A percentile compares a stretch with the other conserved stretches of the same genome.
These are phyloP conservation scores for Sebastes nivosus DNA, from an alignment of 2,797 vertebrate genomes.

Conservation along the genomic window DNA sequence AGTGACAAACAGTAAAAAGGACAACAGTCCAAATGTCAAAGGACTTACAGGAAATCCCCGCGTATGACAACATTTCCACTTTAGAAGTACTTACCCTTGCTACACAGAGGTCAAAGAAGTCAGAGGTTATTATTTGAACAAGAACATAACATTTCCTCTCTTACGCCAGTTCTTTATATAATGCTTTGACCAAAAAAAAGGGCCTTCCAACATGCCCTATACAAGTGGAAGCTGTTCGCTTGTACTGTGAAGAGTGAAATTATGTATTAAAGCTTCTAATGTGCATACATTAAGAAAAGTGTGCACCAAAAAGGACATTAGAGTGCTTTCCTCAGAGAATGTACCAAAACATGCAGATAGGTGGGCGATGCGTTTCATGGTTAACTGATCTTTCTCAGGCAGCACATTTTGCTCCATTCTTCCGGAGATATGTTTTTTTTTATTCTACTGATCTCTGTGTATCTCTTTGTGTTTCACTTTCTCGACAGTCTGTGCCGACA, in stretches of 20 bases:
- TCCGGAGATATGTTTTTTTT: not conserved
- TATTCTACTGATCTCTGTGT: not conserved
- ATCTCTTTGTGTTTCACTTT: not conserved
- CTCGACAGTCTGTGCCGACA: constrained; percentile 29
- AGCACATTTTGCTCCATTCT: not conserved
- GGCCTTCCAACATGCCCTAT: not conserved
- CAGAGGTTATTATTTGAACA: not conserved
- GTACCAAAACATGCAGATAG: not conserved
- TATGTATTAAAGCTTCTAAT: not conserved
- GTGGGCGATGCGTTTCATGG: not conserved
- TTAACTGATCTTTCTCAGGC: not conserved
- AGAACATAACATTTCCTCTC: not conserved
- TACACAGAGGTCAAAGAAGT: not conserved
- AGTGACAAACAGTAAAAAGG: not conserved
- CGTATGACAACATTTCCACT: not conserved
- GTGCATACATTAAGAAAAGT: not conserved
- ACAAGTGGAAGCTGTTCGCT: not conserved
- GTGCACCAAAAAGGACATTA: not conserved
- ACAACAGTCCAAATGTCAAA: constrained; percentile 32
- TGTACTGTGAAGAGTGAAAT: not conserved
- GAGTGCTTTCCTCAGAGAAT: not conserved
- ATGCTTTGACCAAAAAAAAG: not conserved
- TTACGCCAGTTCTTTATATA: not conserved
- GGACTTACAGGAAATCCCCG: constrained; percentile 5
- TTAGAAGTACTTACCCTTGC: not conserved